phyloP scores from a whole-genome alignment of 2,113 vertebrate genomes.

The Alouatta palliata region DNA sequence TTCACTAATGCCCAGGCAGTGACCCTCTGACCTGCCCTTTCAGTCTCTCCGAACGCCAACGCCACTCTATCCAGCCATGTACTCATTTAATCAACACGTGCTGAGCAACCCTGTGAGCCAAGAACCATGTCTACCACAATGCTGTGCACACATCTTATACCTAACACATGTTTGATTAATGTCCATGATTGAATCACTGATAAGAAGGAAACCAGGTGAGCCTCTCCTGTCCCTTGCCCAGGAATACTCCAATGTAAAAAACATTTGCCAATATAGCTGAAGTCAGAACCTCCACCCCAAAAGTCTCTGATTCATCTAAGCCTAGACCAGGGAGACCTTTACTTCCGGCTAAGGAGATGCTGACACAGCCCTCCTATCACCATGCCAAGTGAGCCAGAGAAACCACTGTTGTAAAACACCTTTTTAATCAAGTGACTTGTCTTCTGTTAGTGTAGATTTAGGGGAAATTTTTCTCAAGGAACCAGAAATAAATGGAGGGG shows the following conservation, averaged over 20 bases:
- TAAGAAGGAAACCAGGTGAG: background rate
- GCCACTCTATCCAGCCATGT: background rate
- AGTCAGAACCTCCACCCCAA: background rate
- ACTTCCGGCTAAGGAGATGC: background rate
- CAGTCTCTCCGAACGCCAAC: background rate
- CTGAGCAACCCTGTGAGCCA: background rate
- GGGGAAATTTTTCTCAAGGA: slow-evolving; percentile 66
- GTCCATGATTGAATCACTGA: background rate
- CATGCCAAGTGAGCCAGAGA: slow-evolving; percentile 33
- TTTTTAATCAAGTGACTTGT: slow-evolving; percentile 70
- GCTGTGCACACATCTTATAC: background rate
- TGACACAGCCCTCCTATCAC: slow-evolving; percentile 14
- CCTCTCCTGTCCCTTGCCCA: background rate
- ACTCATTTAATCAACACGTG: background rate
- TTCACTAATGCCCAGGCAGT: background rate
- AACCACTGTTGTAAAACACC: slow-evolving; percentile 51
- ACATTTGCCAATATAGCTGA: background rate
- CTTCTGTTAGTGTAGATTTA: slow-evolving; percentile 69
- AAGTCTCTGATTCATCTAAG: slow-evolving; percentile 32
- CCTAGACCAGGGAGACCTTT: background rate
- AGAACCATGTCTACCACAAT: background rate
- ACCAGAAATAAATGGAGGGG: slow-evolving; percentile 77
- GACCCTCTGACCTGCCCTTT: background rate
- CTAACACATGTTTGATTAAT: background rate
- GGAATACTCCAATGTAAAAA: background rate